A percentile compares a stretch with the other conserved stretches of the same genome.
These are phyloP conservation scores for Ericerus pela DNA, from an alignment of 1,140 invertebrate genomes.

Conservation along the genomic window DNA sequence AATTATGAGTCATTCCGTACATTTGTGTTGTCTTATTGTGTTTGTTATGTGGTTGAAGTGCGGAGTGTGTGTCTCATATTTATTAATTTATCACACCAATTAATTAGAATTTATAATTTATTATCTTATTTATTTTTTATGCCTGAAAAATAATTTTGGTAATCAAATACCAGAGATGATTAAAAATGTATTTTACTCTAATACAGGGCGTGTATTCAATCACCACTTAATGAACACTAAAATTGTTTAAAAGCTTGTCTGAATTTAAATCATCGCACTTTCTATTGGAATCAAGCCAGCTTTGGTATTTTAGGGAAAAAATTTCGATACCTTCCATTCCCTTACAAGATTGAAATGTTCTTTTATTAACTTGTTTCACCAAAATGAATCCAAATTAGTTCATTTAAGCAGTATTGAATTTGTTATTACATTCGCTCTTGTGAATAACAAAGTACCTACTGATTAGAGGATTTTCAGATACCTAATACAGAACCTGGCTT, in stretches of 20 bases:
- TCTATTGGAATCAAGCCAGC: constrained; percentile 75
- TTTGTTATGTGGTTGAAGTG: no score
- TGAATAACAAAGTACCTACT: constrained; percentile 64
- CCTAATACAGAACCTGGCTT: no score
- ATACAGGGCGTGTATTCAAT: constrained; percentile 65
- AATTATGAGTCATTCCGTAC: no score
- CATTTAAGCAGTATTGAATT: constrained; percentile 86
- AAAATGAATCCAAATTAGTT: constrained; percentile 59
- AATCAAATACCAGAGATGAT: no score
- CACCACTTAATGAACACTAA: constrained; percentile 86
- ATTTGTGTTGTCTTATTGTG: no score
- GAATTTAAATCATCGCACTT: constrained; percentile 61
- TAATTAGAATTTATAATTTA: no score
- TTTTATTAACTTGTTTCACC: constrained; percentile 86
- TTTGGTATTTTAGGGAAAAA: constrained; percentile 81
- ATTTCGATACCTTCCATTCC: constrained; percentile 70
- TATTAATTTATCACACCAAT: no score
- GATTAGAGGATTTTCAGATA: constrained; percentile 75
- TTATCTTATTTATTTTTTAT: no score
- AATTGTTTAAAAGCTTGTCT: constrained; percentile 56
- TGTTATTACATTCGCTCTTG: constrained; percentile 72
- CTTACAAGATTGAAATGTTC: constrained; percentile 73
- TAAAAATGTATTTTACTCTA: constrained; percentile 17
- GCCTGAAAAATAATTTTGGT: not conserved
- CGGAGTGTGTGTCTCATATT: no score